Conservation (phyloP, 2,888 invertebrate species). For the Synergus laeviventris region DNA sequence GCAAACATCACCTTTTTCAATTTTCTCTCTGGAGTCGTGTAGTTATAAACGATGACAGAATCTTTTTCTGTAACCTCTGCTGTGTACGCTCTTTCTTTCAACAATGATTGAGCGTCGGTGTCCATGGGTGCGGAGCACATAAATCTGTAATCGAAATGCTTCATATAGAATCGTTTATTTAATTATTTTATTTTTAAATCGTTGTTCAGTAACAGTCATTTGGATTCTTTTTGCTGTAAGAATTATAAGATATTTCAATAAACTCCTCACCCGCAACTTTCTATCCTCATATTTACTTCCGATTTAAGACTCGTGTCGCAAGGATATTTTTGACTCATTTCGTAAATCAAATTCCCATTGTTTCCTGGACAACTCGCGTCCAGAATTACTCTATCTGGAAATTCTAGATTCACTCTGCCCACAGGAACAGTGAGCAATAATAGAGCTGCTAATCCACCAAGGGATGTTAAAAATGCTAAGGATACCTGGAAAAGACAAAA, state of each 20-base stretch:
- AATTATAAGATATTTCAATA: not conserved
- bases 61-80: not conserved
- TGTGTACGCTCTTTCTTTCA: slow-evolving; percentile 24
- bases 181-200: not conserved
- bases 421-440: slow-evolving; percentile 84
- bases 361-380: slow-evolving; percentile 77
- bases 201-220: not conserved
- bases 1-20: not conserved
- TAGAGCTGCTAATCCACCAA: slow-evolving; percentile 83
- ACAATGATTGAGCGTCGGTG: not conserved
- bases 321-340: slow-evolving; percentile 65
- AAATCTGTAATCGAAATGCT: not conserved
- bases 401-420: slow-evolving; percentile 82
- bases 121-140: slow-evolving; percentile 11
- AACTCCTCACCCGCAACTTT: slow-evolving; percentile 70
- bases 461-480: slow-evolving; percentile 82
- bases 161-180: not conserved
- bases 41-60: slow-evolving; percentile 18
- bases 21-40: slow-evolving; percentile 6
- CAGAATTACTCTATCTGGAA: slow-evolving; percentile 81
- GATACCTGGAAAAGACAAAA: slow-evolving; percentile 78
- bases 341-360: slow-evolving; percentile 61
- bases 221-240: not conserved
- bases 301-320: slow-evolving; percentile 65
- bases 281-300: slow-evolving; percentile 62